Conservation (phyloP, 2,797 vertebrate species). For the Vespertilio murinus region DNA sequence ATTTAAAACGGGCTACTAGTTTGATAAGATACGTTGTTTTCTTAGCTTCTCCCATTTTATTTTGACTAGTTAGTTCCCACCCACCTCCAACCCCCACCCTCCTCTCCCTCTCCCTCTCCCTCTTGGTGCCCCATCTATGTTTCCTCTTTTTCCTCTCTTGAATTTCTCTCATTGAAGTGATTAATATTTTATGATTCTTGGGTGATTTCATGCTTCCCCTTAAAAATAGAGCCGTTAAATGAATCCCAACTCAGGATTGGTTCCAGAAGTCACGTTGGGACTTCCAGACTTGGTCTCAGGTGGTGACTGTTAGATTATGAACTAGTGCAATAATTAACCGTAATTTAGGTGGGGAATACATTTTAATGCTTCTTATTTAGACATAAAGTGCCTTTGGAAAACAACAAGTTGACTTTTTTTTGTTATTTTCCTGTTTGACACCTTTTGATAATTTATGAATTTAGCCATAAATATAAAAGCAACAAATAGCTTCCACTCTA, state of each 20-base stretch:
- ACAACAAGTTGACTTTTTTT: neutral
- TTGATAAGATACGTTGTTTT: neutral
- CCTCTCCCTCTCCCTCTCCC: neutral
- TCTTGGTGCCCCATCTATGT: neutral
- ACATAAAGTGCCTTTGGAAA: neutral
- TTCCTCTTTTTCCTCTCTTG: neutral
- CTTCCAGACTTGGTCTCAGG: constrained; percentile 52
- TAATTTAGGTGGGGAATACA: constrained; percentile 2
- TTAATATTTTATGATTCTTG: constrained; percentile 45
- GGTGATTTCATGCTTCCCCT: constrained; percentile 56
- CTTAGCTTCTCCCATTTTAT: neutral
- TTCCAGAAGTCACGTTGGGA: constrained; percentile 38
- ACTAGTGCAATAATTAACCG: constrained; percentile 17
- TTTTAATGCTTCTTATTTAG: constrained; percentile 40
- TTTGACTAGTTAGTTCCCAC: neutral
- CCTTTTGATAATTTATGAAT: constrained; percentile 50
- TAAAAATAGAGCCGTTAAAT: constrained; percentile 56
- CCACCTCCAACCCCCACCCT: fast-evolving
- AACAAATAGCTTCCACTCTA: constrained; percentile 32
- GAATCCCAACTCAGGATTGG: neutral
- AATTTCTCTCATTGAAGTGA: neutral
- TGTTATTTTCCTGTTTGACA: neutral
- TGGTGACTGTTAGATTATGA: constrained; percentile 21
- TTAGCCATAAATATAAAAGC: constrained; percentile 19
- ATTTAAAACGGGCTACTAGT: neutral